Conservation (phyloP, 1,140 invertebrate species). For the Zaprionus tsacasi region DNA sequence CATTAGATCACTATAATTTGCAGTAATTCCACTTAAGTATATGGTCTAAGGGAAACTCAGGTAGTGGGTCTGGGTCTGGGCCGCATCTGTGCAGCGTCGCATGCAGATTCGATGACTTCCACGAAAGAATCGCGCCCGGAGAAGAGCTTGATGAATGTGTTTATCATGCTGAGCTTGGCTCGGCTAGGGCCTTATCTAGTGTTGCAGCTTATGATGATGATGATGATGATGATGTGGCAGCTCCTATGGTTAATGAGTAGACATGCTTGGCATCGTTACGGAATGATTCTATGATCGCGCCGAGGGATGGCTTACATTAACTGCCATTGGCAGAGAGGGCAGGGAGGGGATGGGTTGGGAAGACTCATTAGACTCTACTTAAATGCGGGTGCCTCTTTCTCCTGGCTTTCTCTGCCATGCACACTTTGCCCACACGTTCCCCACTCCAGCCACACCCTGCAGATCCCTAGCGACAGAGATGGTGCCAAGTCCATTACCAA, state of each 20-base stretch:
- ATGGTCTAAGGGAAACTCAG: not conserved
- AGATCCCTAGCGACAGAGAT: not conserved
- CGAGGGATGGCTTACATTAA: not conserved
- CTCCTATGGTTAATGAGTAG: slow-evolving; percentile 14
- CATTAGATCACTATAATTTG: slow-evolving; percentile 6
- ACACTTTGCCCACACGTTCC: too few species aligned
- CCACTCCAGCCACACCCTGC: not conserved
- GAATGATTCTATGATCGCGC: not conserved
- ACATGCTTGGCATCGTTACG: not conserved
- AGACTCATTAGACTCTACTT: slow-evolving; percentile 24
- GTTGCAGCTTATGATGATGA: slow-evolving; percentile 6
- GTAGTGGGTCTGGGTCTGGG: not conserved
- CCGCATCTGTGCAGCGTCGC: not conserved
- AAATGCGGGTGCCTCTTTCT: slow-evolving; percentile 37
- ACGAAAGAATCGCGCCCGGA: not conserved
- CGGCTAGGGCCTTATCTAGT: slow-evolving; percentile 4
- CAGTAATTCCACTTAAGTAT: slow-evolving; percentile 3
- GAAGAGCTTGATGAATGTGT: slow-evolving; percentile 15
- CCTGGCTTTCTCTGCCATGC: slow-evolving; percentile 2
- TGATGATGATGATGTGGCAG: slow-evolving; percentile 24
- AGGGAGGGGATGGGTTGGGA: not conserved
- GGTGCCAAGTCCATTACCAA: slow-evolving; percentile 51
- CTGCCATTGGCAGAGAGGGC: not conserved
- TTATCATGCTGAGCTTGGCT: slow-evolving; percentile 18
- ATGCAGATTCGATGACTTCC: slow-evolving; percentile 13